These are phyloP conservation scores for Cheilosia urbana DNA, from an alignment of 2,888 invertebrate species.

Conservation along the genomic window DNA sequence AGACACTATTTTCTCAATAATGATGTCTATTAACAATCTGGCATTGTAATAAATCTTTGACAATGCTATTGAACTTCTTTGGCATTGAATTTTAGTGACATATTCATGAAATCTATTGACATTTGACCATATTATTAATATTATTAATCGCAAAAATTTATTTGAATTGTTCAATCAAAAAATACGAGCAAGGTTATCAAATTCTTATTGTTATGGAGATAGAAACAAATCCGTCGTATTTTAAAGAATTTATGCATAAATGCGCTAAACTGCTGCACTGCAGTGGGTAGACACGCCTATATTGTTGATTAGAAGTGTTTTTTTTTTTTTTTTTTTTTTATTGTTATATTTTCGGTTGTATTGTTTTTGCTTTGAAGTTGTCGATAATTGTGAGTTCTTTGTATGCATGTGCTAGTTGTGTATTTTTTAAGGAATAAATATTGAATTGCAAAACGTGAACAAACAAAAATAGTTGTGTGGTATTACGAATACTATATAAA, in stretches of 20 bases:
- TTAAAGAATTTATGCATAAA: background rate
- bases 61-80: too few species aligned
- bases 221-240: background rate
- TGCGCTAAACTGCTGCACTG: background rate
- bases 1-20: too few species aligned
- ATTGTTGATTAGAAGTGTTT: conserved; percentile 7
- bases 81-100: background rate
- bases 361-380: background rate
- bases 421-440: too few species aligned
- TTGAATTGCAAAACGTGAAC: too few species aligned
- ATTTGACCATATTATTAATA: conserved; percentile 27
- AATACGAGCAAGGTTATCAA: conserved; percentile 26
- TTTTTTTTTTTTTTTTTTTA: background rate
- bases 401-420: background rate
- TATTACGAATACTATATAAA: too few species aligned
- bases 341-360: background rate
- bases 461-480: too few species aligned
- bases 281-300: background rate
- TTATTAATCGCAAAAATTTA: conserved; percentile 26
- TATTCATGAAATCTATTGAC: conserved; percentile 17
- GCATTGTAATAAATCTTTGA: too few species aligned
- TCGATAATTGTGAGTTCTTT: background rate
- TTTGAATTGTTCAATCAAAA: conserved; percentile 7
- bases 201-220: conserved; percentile 4
- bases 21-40: too few species aligned